These are phyloP conservation scores for Cancer borealis DNA, from an alignment of 2,888 invertebrate genomes.

Conservation along the genomic window DNA sequence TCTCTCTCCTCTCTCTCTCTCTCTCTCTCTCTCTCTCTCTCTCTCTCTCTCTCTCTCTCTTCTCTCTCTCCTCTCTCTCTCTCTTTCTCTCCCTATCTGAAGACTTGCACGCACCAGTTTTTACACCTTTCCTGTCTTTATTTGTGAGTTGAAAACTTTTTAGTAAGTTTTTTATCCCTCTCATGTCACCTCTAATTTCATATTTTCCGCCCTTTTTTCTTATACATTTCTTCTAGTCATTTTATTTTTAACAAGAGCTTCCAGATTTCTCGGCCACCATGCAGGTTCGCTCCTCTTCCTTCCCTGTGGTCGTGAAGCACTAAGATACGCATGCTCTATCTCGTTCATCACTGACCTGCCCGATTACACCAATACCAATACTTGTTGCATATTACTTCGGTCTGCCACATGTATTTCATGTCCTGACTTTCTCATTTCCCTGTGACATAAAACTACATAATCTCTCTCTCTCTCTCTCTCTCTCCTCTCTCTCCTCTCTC, in stretches of 20 bases:
- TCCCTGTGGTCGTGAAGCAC: neutral
- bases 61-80: neutral
- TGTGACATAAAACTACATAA: neutral
- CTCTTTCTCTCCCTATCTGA: neutral
- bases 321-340: neutral
- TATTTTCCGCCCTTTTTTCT: neutral
- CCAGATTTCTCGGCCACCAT: neutral
- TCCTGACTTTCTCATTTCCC: neutral
- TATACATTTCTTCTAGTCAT: neutral
- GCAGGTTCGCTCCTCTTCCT: neutral
- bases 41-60: neutral
- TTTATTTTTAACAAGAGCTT: neutral
- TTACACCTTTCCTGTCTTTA: neutral
- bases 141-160: neutral
- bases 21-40: neutral
- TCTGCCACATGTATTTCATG: neutral
- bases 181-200: neutral
- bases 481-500: neutral
- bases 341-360: neutral
- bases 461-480: neutral
- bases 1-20: neutral
- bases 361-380: neutral
- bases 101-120: neutral
- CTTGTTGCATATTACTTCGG: neutral
- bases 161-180: neutral